Conservation (phyloP, 2,888 invertebrate genomes). For the Amaurobius ferox region DNA sequence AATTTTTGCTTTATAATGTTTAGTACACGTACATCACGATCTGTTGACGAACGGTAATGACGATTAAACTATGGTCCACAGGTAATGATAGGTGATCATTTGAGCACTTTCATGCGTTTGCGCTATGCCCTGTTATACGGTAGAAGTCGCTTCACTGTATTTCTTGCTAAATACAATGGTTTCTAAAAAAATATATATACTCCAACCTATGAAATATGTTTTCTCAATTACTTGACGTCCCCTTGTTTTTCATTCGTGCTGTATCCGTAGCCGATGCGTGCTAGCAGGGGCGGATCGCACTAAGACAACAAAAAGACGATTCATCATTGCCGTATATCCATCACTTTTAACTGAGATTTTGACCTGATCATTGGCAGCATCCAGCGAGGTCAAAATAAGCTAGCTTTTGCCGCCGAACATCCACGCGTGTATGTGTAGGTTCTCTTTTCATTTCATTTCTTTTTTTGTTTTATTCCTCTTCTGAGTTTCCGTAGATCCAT, state of each 20-base stretch:
- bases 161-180: too few species aligned
- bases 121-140: too few species aligned
- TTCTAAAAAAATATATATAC: too few species aligned
- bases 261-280: conserved; percentile 45
- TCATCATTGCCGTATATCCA: conserved; percentile 48
- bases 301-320: conserved; percentile 66
- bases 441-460: background rate
- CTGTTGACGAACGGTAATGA: too few species aligned
- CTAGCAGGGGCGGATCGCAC: conserved; percentile 34
- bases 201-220: too few species aligned
- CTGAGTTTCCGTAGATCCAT: background rate
- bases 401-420: background rate
- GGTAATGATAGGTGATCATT: too few species aligned
- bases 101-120: too few species aligned
- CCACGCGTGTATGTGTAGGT: background rate
- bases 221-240: too few species aligned
- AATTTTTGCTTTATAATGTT: too few species aligned
- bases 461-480: background rate
- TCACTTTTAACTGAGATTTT: conserved; percentile 64
- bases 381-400: conserved; percentile 38
- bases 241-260: conserved; percentile 18
- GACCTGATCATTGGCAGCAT: conserved; percentile 56
- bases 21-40: too few species aligned
- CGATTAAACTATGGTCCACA: too few species aligned
- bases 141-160: too few species aligned